Base-by-base conservation (phyloP, 1,140 invertebrate species). In the Cydia strobilella region DNA sequence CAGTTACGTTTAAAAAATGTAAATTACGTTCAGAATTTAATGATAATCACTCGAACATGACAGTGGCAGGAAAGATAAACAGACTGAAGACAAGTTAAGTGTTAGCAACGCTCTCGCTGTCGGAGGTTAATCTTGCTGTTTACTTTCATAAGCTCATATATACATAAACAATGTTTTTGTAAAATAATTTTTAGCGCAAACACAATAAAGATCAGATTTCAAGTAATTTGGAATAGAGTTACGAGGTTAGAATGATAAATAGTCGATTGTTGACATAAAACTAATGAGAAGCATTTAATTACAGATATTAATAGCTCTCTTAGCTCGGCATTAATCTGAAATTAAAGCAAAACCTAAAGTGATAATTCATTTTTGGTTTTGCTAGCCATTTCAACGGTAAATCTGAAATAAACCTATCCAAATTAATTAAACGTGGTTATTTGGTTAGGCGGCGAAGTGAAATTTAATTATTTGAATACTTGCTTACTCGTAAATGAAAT, bases 261-360 rank as follows among this genome's bases (percentile, higher is more conserved):
- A 5, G 18, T 59, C 7, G 18, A 59, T 59, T 59, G 54, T 35
- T 31, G 31, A 69, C 65, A 69, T 69, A 69, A 69, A 69, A 69
- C 65, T 69, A 69, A 69, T 69, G 65, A 69, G 65, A 69, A 39
- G 65, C 31, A 69, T 69, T 69, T 39, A 39, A 69, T 69, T 69
- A 69, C 15, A n/a, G 31, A 69, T 69, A 69, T 69, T 69, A 69
- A 69, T 69, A 35, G 65, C 65, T 42, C 27, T 69, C 65, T 69
- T 35, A 35, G 31, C 27, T 15, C 63, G 31, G 65, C 27, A 69
- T 69, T 69, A 69, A 69, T 69, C 31, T 20, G 65, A 20, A 39
- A 39, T 69, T 69, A 69, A 35, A 69, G 65, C 65, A 69, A 69
- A 69, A 69, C 65, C 65, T 31, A 69, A 13, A 9, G 65, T 69